phyloP scores from a whole-genome alignment of 2,113 vertebrate species.

The Cyprinus carpio region DNA sequence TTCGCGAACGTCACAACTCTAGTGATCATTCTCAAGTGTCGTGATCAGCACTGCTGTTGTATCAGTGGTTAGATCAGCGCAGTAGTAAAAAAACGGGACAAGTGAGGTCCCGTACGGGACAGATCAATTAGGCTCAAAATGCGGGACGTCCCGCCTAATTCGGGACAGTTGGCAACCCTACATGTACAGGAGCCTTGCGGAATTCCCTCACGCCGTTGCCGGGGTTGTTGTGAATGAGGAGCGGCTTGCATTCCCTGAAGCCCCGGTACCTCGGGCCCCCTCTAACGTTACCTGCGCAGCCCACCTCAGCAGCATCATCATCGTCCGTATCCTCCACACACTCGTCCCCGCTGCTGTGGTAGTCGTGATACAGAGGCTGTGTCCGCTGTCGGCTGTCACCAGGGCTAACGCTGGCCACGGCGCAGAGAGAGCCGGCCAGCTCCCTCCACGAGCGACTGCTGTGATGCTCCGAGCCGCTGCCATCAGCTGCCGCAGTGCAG shows the following conservation, averaged over 20 bases:
- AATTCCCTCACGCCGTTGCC: conserved; percentile 62
- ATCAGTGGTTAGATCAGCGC: no score
- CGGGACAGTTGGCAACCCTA: no score
- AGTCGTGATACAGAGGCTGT: conserved; percentile 66
- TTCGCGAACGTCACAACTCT: no score
- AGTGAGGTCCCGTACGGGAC: no score
- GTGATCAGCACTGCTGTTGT: no score
- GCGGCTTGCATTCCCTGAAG: conserved; percentile 84
- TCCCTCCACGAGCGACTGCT: conserved; percentile 79
- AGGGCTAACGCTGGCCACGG: conserved; percentile 88
- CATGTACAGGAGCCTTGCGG: conserved; percentile 66
- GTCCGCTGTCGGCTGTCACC: conserved; percentile 75
- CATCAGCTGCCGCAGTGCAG: conserved; percentile 38
- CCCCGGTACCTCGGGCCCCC: conserved; percentile 65
- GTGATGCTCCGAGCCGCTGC: conserved; percentile 61
- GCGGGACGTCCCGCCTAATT: no score
- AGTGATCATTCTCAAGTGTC: no score
- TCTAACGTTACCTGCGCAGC: conserved; percentile 60
- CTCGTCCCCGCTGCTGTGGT: conserved; percentile 67
- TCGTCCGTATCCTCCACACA: conserved; percentile 70
- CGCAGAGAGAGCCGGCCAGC: conserved; percentile 81
- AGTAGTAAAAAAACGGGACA: no score
- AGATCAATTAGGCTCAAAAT: no score
- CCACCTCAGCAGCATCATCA: conserved; percentile 68
- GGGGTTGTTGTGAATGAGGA: conserved; percentile 82